A percentile compares a stretch with the other conserved stretches of the same genome.
phyloP scores from a whole-genome alignment of 2,113 vertebrate genomes.

The Hemichromis elongatus region DNA sequence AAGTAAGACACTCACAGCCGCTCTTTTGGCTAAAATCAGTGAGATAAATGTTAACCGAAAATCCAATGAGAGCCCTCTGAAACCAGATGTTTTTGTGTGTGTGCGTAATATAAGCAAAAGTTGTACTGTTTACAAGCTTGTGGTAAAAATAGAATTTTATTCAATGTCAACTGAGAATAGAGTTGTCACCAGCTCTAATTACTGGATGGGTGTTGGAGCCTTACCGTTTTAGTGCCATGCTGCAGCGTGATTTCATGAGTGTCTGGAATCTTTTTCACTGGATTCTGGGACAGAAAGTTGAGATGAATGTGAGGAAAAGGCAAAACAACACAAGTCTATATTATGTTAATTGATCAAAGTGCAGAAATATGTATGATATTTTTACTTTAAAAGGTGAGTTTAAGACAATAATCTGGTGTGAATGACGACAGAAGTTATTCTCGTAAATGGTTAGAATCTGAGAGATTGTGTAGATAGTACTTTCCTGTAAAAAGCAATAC shows the following conservation, averaged over 20 bases:
- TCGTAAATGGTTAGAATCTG: neutral
- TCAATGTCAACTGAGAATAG: neutral
- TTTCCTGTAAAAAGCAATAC: neutral
- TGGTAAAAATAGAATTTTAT: neutral
- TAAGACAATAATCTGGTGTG: neutral
- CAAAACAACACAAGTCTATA: neutral
- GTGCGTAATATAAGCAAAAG: neutral
- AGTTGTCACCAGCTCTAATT: neutral
- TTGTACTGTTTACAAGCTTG: neutral
- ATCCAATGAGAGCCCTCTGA: neutral
- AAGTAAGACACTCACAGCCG: neutral
- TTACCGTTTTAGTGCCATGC: constrained; percentile 91
- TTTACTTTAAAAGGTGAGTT: neutral
- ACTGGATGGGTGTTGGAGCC: constrained; percentile 10
- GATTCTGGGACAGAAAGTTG: constrained; percentile 71
- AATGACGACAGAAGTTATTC: neutral
- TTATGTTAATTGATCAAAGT: neutral
- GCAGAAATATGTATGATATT: neutral
- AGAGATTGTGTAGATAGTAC: neutral
- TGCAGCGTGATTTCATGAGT: constrained; percentile 93
- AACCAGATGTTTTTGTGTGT: neutral
- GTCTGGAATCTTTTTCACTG: constrained; percentile 91
- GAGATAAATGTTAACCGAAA: neutral
- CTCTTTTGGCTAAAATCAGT: neutral
- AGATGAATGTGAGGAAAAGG: neutral